Base-by-base conservation (phyloP, 2,113 vertebrate genomes). In the Montifringilla adamsi region DNA sequence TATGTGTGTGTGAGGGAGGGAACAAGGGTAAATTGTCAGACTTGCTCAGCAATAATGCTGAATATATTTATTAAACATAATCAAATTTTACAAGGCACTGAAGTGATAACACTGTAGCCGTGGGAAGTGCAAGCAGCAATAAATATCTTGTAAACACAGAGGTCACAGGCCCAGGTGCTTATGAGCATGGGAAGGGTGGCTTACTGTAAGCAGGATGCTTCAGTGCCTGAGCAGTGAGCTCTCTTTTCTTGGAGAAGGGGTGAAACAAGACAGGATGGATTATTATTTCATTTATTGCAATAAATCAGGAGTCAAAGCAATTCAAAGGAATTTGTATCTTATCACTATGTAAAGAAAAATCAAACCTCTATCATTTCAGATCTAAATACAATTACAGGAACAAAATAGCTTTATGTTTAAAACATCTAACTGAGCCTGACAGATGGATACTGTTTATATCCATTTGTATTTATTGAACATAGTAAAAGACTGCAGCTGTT, bases 361-460 rank as follows among this genome's bases (percentile, higher is more conserved):
- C 96, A 97, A 95, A 93, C 93, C 93, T 95, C 90, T 69, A 93
- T 96, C 95, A 87, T 23, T 92, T 96, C 91, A 95, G 47, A 96
- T 97, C 96, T 97, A 97, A 97, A 98, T 95, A 97, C 82, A 97
- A 97, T 97, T 97, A 97, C 37, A 91, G 83, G 86, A 96, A 96
- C 96, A 97, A 97, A 97, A 98, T 88, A 93, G 96, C 90, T 87
- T 70, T 44, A 88, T 75, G 79, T 92, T 95, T 79, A 95, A 95
- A 84, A 76, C 91, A 92, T 80, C 91, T 95, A 90, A 90, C 60
- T 8, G 52, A 94, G 83, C 56, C 88, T 85, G 94, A 95, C 95
- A 94, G 90, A 96, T 95, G 85, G 73, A 96, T 94, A 96, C 95
- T 92, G 92, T 87, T 97, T 96, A 96, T 96, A 96, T 88, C 94